Evolutionary conservation across 2,888 invertebrate species (phyloP).

Genomic region (Yponomeuta cagnagella): DNA sequence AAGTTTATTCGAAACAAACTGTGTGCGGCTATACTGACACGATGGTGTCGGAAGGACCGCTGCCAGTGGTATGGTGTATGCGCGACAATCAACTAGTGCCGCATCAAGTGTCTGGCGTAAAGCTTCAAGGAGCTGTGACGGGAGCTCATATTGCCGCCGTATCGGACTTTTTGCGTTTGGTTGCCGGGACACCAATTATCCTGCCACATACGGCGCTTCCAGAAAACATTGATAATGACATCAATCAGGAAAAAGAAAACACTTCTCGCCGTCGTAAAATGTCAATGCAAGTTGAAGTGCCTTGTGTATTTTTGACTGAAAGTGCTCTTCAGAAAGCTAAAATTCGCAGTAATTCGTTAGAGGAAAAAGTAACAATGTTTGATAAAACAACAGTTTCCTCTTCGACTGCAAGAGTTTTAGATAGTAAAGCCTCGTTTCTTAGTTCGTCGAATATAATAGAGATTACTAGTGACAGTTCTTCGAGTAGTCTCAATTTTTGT

Average conservation of each 20-base stretch:
- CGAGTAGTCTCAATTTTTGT: constrained; percentile 13
- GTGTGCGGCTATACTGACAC: constrained; percentile 33
- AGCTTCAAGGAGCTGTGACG: constrained; percentile 79
- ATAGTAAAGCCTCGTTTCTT: constrained; percentile 46
- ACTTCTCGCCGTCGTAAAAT: constrained; percentile 62
- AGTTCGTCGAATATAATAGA: constrained; percentile 51
- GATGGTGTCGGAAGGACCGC: constrained; percentile 78
- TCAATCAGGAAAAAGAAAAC: constrained; percentile 63
- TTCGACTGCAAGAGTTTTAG: constrained; percentile 47
- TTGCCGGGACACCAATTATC: constrained; percentile 78
- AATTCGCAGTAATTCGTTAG: constrained; percentile 62
- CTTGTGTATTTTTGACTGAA: constrained; percentile 71
- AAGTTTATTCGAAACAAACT: constrained; percentile 12
- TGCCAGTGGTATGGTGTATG: constrained; percentile 81
- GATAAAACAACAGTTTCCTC: constrained; percentile 49
- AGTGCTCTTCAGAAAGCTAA: constrained; percentile 66
- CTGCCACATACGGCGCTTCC: constrained; percentile 65
- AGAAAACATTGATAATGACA: constrained; percentile 56
- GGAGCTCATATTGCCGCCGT: constrained; percentile 80
- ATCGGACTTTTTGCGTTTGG: constrained; percentile 78
- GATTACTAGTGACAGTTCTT: constrained; percentile 21
- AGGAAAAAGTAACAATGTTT: constrained; percentile 56
- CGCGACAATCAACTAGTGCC: constrained; percentile 81
- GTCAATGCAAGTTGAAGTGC: constrained; percentile 73
- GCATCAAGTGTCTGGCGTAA: constrained; percentile 79